A percentile compares a stretch with the other conserved stretches of the same genome.
phyloP scores from a whole-genome alignment of 2,888 invertebrate species.

The Agrochola circellaris region DNA sequence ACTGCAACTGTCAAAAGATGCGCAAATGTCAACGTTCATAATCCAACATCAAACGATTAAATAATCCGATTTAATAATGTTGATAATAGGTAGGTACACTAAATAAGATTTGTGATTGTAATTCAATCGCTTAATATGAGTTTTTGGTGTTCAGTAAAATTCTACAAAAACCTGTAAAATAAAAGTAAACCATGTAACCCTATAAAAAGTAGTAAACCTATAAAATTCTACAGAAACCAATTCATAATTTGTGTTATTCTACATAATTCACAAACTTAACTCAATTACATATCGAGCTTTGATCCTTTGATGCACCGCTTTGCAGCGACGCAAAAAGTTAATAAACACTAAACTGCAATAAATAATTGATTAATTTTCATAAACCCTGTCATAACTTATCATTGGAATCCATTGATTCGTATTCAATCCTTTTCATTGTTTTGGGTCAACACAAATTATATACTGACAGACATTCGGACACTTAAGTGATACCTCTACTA shows the following conservation, averaged over 20 bases:
- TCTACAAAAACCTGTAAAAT: background rate
- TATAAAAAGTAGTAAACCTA: too few relatives aligned
- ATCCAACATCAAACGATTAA: too few relatives aligned
- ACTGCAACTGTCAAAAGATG: too few relatives aligned
- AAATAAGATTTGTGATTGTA: background rate
- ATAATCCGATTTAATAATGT: too few relatives aligned
- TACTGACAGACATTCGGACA: slow-evolving; percentile 48
- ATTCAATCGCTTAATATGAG: too few relatives aligned
- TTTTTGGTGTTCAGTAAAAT: background rate
- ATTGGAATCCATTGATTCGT: slow-evolving; percentile 45
- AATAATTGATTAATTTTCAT: slow-evolving; percentile 31
- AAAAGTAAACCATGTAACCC: too few relatives aligned
- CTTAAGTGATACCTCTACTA: slow-evolving; percentile 57
- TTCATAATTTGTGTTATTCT: background rate
- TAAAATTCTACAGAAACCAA: background rate
- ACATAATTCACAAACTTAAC: background rate
- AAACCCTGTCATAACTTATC: slow-evolving; percentile 46
- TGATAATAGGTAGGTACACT: background rate
- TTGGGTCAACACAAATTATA: slow-evolving; percentile 59
- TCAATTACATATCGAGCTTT: background rate
- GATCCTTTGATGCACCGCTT: slow-evolving; percentile 29
- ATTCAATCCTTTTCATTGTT: slow-evolving; percentile 53
- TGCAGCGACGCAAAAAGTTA: slow-evolving; percentile 36
- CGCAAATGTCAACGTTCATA: background rate
- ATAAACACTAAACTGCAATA: slow-evolving; percentile 3